These are phyloP conservation scores for Periophthalmus modestus DNA, from an alignment of 2,113 vertebrate species.

Conservation along the genomic window DNA sequence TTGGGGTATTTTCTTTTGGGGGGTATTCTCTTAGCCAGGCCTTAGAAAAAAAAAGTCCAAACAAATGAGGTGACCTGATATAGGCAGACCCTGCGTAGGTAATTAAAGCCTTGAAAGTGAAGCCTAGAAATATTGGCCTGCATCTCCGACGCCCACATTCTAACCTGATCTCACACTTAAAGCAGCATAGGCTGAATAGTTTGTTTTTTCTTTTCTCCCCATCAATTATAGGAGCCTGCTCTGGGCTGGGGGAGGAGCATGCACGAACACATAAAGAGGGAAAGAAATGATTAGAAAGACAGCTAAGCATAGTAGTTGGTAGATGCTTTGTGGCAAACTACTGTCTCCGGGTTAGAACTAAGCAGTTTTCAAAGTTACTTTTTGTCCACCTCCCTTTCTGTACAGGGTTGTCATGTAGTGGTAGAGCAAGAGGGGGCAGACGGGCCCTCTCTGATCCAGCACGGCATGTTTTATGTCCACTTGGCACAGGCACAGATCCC, in stretches of 20 bases:
- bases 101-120: slow-evolving; percentile 64
- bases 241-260: slow-evolving; percentile 56
- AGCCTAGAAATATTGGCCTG: slow-evolving; percentile 54
- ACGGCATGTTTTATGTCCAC: slow-evolving; percentile 80
- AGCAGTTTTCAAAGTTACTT: slow-evolving; percentile 46
- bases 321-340: slow-evolving; percentile 24
- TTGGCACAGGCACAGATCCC: slow-evolving; percentile 81
- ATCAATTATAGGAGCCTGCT: slow-evolving; percentile 68
- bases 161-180: slow-evolving; percentile 74
- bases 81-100: slow-evolving; percentile 38
- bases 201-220: slow-evolving; percentile 71
- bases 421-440: slow-evolving; percentile 72
- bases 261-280: slow-evolving; percentile 18
- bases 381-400: slow-evolving; percentile 37
- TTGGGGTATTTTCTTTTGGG: slow-evolving; percentile 23
- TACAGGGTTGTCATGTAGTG: slow-evolving; percentile 68
- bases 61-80: slow-evolving; percentile 56
- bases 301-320: background rate
- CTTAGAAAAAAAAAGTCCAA: slow-evolving; percentile 32
- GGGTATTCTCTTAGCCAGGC: slow-evolving; percentile 30
- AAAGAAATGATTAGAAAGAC: slow-evolving; percentile 13
- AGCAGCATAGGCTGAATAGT: slow-evolving; percentile 52
- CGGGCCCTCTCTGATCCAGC: slow-evolving; percentile 76
- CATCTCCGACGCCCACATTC: slow-evolving; percentile 49
- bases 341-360: slow-evolving; percentile 44